phyloP scores from a whole-genome alignment of 2,797 vertebrate genomes.

The Cichlasoma orientale region DNA sequence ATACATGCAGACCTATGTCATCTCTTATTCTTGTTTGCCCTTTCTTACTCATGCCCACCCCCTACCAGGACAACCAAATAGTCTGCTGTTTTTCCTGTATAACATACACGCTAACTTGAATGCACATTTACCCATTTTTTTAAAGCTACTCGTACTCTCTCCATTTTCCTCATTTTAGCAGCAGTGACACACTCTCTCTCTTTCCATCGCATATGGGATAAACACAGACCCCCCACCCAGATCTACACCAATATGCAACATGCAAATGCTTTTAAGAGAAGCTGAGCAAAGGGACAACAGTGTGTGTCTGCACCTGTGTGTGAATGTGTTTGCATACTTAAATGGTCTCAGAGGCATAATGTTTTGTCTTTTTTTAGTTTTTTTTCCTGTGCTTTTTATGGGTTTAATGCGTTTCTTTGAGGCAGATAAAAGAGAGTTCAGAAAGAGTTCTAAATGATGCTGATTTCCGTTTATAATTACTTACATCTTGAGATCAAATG shows the following conservation, averaged over 20 bases:
- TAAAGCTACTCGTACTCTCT: neutral
- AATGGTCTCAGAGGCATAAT: constrained; percentile 13
- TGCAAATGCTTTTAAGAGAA: constrained; percentile 74
- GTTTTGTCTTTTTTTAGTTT: constrained; percentile 20
- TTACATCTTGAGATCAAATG: neutral
- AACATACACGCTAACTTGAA: neutral
- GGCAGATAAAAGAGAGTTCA: neutral
- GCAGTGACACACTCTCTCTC: constrained; percentile 1
- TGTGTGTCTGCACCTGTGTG: constrained; percentile 36
- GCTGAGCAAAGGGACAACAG: constrained; percentile 14
- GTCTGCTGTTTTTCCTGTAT: neutral
- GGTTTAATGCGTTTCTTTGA: neutral
- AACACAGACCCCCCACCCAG: constrained; percentile 16
- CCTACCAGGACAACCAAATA: constrained; percentile 18
- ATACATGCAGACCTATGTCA: neutral
- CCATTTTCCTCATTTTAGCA: constrained; percentile 18
- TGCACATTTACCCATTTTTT: neutral
- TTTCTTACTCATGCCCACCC: constrained; percentile 28
- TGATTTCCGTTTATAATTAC: constrained; percentile 1
- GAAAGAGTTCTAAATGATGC: neutral
- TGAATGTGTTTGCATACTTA: constrained; percentile 29
- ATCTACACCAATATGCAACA: constrained; percentile 53
- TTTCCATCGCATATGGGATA: constrained; percentile 11
- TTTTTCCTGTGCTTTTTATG: constrained; percentile 10
- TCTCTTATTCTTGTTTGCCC: constrained; percentile 14